Conservation (phyloP, 2,113 vertebrate genomes). For the Progne subis region DNA sequence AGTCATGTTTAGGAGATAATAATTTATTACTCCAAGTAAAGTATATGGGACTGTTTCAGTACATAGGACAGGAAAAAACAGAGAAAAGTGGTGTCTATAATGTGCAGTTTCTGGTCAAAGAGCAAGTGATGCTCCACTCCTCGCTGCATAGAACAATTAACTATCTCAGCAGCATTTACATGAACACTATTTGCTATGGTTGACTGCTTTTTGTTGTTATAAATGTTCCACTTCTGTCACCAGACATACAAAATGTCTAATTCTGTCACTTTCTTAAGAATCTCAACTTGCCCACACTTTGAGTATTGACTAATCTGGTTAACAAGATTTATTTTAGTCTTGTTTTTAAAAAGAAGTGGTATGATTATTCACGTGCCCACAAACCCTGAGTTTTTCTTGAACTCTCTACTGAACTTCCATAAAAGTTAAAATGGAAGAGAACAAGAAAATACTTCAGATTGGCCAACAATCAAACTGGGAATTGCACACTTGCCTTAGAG, state of each 20-base stretch:
- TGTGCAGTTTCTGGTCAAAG: not conserved
- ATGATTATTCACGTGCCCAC: not conserved
- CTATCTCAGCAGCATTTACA: not conserved
- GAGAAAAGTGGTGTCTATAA: not conserved
- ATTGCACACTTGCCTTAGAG: not conserved
- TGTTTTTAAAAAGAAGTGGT: not conserved
- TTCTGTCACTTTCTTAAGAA: conserved; percentile 1
- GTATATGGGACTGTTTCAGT: not conserved
- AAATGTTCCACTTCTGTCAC: conserved; percentile 14
- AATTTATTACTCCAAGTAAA: not conserved
- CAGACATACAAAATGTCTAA: not conserved
- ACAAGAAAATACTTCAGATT: not conserved
- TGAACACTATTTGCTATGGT: not conserved
- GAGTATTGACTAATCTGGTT: not conserved
- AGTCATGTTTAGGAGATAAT: not conserved
- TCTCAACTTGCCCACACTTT: not conserved
- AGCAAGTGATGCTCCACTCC: not conserved
- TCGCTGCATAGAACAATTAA: not conserved
- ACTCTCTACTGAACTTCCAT: not conserved
- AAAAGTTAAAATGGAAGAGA: not conserved
- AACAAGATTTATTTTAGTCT: not conserved
- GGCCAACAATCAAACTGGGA: not conserved
- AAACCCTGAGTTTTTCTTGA: not conserved
- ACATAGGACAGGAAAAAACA: not conserved
- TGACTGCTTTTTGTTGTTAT: not conserved